A percentile compares a stretch with the other conserved stretches of the same genome.
These are phyloP conservation scores for Poecilia gillii DNA, from an alignment of 2,797 vertebrate species.

Conservation along the genomic window DNA sequence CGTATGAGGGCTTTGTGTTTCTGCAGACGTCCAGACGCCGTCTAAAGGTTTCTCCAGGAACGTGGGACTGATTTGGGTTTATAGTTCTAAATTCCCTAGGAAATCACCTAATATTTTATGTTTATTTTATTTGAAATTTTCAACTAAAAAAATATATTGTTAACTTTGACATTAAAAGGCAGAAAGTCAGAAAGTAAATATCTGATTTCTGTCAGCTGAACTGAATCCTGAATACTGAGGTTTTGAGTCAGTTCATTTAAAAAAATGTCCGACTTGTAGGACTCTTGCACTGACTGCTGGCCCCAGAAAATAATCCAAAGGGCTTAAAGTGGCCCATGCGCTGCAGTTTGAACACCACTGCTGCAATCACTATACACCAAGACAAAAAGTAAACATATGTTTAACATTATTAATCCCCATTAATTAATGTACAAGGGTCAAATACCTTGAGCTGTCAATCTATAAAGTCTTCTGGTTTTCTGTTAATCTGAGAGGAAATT, in stretches of 20 bases:
- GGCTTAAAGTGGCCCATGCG: background rate
- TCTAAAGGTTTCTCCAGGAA: background rate
- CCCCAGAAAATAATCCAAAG: background rate
- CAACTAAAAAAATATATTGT: background rate
- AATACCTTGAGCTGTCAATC: no score
- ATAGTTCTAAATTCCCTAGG: background rate
- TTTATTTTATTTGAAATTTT: background rate
- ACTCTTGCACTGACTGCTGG: background rate
- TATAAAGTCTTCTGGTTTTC: background rate
- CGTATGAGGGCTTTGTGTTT: slow-evolving; percentile 24
- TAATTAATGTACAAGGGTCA: no score
- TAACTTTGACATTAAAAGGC: background rate
- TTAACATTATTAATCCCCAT: no score
- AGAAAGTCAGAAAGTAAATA: no score
- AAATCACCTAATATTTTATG: background rate
- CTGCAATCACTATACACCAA: background rate
- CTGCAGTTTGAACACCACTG: background rate
- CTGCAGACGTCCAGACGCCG: slow-evolving; percentile 4
- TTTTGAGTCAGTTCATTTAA: background rate
- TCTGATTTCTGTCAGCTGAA: background rate
- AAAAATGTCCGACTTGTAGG: background rate
- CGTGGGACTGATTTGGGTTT: background rate
- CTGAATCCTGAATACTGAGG: background rate
- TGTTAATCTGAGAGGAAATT: background rate
- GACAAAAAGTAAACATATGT: background rate